Conservation (phyloP, 2,888 invertebrate species). For the Phrixothrix hirtus region DNA sequence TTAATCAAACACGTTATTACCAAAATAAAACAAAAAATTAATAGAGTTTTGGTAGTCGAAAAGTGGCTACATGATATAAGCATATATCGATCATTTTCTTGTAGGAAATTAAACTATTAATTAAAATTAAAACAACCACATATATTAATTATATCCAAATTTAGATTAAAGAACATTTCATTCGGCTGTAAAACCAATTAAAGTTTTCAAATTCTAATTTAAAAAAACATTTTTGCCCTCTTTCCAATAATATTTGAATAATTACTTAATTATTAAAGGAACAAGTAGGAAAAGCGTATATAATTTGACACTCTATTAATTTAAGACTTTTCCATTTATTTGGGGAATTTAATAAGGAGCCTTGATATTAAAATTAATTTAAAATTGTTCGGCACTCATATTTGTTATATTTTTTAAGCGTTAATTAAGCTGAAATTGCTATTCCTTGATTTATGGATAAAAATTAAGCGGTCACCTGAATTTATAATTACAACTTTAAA, state of each 20-base stretch:
- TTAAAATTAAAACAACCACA: constrained; percentile 13
- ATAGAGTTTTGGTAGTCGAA: constrained; percentile 14
- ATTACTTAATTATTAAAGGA: neutral
- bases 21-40: constrained; percentile 19
- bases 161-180: neutral
- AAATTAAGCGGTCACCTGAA: too few relatives aligned
- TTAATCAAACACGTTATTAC: constrained; percentile 22
- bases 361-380: neutral
- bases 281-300: neutral
- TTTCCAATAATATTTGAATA: neutral
- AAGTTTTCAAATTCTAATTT: neutral
- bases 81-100: constrained; percentile 14
- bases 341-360: neutral
- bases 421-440: too few relatives aligned
- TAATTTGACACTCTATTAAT: neutral
- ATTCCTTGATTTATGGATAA: too few relatives aligned
- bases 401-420: neutral
- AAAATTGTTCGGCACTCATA: neutral
- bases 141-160: constrained; percentile 9
- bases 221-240: neutral
- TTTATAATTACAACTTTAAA: too few relatives aligned
- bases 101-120: constrained; percentile 17
- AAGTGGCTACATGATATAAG: constrained; percentile 7
- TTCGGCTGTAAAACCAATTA: neutral
- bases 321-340: neutral